A percentile compares a stretch with the other conserved stretches of the same genome.
Evolutionary conservation across 2,113 vertebrate genomes (phyloP).

Genomic region (Malaclemys terrapin): DNA sequence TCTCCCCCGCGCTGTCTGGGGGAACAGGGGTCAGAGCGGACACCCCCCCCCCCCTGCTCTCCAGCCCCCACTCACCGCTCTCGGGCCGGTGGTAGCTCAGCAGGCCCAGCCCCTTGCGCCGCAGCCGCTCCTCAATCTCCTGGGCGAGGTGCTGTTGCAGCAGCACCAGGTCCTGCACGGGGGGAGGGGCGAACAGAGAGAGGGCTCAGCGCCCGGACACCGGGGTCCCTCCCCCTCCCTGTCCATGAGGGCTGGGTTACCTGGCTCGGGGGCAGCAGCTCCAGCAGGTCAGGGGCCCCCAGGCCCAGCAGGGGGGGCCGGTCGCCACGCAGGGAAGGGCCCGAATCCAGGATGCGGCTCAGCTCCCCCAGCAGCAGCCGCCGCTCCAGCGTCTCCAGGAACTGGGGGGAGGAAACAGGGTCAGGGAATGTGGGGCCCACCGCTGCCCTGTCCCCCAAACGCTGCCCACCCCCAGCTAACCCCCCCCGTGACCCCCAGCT

Average conservation of each 20-base stretch:
- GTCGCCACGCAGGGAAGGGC: slow-evolving; percentile 43
- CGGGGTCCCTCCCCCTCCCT: not conserved
- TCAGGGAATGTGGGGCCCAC: not conserved
- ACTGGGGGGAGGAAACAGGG: slow-evolving; percentile 67
- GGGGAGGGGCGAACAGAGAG: not conserved
- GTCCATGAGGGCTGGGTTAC: slow-evolving; percentile 24
- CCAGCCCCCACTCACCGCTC: slow-evolving; percentile 72
- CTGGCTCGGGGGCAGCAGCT: slow-evolving; percentile 81
- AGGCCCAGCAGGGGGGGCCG: slow-evolving; percentile 78
- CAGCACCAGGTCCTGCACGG: slow-evolving; percentile 78
- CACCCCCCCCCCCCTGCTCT: too few relatives aligned
- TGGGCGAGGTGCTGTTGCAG: slow-evolving; percentile 80
- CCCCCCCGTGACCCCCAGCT: not conserved
- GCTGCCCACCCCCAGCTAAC: not conserved
- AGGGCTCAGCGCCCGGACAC: not conserved
- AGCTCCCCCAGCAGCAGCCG: slow-evolving; percentile 84
- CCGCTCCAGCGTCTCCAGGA: slow-evolving; percentile 84
- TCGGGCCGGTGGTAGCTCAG: slow-evolving; percentile 87
- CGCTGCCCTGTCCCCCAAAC: not conserved
- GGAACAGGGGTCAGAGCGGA: not conserved
- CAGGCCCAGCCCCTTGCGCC: slow-evolving; percentile 82
- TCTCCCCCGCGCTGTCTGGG: too few relatives aligned
- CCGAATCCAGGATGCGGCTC: slow-evolving; percentile 75
- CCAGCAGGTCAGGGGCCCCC: slow-evolving; percentile 74
- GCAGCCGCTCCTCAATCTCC: slow-evolving; percentile 85